Percentiles rank a stretch among this genome's conserved stretches.
These are phyloP conservation scores for Pampus argenteus DNA, from an alignment of 2,797 vertebrate genomes.

Conservation along the genomic window DNA sequence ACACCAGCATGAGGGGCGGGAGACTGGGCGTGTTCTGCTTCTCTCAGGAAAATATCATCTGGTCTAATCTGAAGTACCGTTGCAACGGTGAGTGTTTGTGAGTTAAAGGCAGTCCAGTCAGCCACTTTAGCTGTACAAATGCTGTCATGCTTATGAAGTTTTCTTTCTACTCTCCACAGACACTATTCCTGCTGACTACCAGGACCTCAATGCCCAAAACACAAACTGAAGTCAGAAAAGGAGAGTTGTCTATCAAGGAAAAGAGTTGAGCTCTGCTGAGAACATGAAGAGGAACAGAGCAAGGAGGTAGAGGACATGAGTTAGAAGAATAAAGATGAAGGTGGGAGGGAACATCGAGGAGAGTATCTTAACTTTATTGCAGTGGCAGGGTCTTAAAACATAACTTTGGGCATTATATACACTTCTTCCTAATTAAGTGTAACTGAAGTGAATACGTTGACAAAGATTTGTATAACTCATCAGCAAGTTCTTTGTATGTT, in stretches of 20 bases:
- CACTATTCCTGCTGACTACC: constrained; percentile 93
- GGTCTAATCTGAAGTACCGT: constrained; percentile 98
- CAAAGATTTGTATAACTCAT: constrained; percentile 28
- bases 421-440: constrained; percentile 9
- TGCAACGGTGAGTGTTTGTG: constrained; percentile 91
- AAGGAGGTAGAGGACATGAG: no score
- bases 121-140: not conserved
- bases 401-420: constrained; percentile 54
- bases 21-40: constrained; percentile 99
- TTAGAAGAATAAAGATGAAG: no score
- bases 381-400: constrained; percentile 4
- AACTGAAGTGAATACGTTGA: constrained; percentile 26
- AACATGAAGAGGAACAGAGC: constrained; percentile 11
- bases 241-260: not conserved
- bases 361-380: not conserved
- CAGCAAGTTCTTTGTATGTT: constrained; percentile 46
- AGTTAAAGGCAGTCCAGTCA: not conserved
- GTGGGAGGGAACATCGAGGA: constrained; percentile 1
- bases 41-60: constrained; percentile 99
- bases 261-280: constrained; percentile 10
- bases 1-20: constrained; percentile 98
- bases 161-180: constrained; percentile 82
- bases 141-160: constrained; percentile 4
- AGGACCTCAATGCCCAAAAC: constrained; percentile 86
- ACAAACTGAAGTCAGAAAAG: constrained; percentile 41